phyloP scores from a whole-genome alignment of 2,888 invertebrate species.

The Tineola bisselliella region DNA sequence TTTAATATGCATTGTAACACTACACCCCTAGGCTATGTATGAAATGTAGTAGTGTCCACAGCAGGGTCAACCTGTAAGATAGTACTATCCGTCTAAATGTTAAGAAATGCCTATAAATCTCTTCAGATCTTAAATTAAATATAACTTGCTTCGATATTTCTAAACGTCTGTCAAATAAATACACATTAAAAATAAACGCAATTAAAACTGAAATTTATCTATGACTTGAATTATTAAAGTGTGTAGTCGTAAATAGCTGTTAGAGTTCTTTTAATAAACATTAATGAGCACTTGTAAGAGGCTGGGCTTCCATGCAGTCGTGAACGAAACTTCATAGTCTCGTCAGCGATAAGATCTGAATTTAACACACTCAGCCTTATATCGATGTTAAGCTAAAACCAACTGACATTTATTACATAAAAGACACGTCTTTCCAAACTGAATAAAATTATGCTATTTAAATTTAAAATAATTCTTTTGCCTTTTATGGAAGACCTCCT shows the following conservation, averaged over 20 bases:
- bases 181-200: not conserved
- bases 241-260: not conserved
- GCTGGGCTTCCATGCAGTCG: not conserved
- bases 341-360: conserved; percentile 1
- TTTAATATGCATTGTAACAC: no score
- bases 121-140: no score
- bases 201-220: not conserved
- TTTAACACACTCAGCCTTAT: not conserved
- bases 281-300: not conserved
- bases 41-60: no score
- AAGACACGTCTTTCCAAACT: conserved; percentile 3
- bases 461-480: not conserved
- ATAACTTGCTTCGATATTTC: no score
- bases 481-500: not conserved
- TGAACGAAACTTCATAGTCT: not conserved
- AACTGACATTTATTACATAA: conserved; percentile 2
- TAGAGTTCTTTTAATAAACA: not conserved
- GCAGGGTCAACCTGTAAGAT: no score
- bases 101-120: no score
- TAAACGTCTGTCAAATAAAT: no score
- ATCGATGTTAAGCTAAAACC: not conserved
- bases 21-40: no score
- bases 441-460: not conserved
- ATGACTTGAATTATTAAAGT: not conserved
- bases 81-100: no score